Evolutionary conservation across 1,140 invertebrate genomes (phyloP), one percentile per base, ranked within the genome.

Genomic region (Metopolophium dirhodum): DNA sequence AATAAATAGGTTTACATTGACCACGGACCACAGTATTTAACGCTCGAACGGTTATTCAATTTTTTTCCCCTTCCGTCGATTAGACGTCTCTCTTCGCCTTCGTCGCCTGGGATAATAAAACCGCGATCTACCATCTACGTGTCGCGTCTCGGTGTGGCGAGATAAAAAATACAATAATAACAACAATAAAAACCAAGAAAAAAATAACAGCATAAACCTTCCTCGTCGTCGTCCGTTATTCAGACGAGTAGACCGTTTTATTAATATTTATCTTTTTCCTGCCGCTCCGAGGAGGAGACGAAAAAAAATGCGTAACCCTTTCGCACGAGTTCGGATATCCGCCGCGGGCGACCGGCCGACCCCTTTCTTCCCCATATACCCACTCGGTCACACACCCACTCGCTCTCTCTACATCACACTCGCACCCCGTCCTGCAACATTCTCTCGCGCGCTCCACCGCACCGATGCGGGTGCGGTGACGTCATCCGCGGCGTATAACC

Each of bases 261-360:
- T 90, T 90, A 90, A 90, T 90, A 90, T 90, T 90, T 90, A 90
- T 90, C 89, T 68, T 90, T 90, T n/a, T 68, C 37, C 26, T 41
- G 7, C 88, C 49, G 6, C 54, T 30, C 88, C 54, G 23, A 23
- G 11, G 18, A 35, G 49, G 49, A n/a, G 61, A 77, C 14, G 7
- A n/a, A n/a, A 14, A 14, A 61, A n/a, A 77, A 37, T 54, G 35
- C 26, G 18, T 90, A 90, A 90, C 89, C 89, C 89, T 90, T 90
- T 90, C 89, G 37, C 89, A 41, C 88, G 88, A 54, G 88, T 57
- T 37, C 35, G 49, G 88, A 89, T 57, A 57, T 89, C 88, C 88
- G n/a, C 51, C 45, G 47, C 30, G 45, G 30, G 45, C 30, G 45
- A 47, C 41, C 57, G n/a, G 23, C 23, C 22, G 18, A 83, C 22